A percentile compares a stretch with the other conserved stretches of the same genome.
phyloP scores from a whole-genome alignment of 1,140 invertebrate genomes.

The Monomorium pharaonis region DNA sequence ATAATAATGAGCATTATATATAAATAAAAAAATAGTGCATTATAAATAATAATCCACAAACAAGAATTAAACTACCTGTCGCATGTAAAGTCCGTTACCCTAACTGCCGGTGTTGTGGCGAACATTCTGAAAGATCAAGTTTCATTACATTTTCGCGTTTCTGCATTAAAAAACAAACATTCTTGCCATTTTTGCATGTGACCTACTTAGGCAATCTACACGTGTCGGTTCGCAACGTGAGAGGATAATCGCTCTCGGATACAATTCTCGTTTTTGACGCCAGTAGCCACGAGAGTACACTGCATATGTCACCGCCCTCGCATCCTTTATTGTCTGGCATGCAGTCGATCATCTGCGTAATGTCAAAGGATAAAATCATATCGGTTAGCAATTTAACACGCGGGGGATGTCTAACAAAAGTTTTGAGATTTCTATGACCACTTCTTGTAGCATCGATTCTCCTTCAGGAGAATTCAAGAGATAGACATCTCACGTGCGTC shows the following conservation, averaged over 20 bases:
- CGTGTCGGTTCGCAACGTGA: conserved; percentile 86
- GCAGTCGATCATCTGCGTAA: conserved; percentile 91
- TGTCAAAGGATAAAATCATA: not conserved
- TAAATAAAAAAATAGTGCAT: not conserved
- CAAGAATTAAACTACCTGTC: conserved; percentile 81
- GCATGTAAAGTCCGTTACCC: conserved; percentile 82
- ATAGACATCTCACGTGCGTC: not conserved
- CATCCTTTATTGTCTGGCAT: conserved; percentile 91
- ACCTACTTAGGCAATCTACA: conserved; percentile 86
- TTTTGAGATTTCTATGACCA: not conserved
- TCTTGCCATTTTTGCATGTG: not conserved
- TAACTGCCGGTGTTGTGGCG: conserved; percentile 72
- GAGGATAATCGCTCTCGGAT: conserved; percentile 88
- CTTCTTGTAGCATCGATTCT: not conserved
- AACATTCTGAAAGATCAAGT: conserved; percentile 65
- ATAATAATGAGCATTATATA: too few relatives aligned
- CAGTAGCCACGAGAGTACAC: conserved; percentile 90
- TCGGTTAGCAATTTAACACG: not conserved
- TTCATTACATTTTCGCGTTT: conserved; percentile 2
- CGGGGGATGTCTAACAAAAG: not conserved
- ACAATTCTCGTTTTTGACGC: conserved; percentile 86
- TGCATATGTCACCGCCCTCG: conserved; percentile 92
- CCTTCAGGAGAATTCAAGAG: not conserved
- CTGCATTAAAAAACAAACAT: conserved; percentile 6
- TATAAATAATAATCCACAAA: not conserved